Evolutionary conservation across 2,113 vertebrate species (phyloP), one percentile per base, ranked within the genome.

Genomic region (Hemicordylus capensis): DNA sequence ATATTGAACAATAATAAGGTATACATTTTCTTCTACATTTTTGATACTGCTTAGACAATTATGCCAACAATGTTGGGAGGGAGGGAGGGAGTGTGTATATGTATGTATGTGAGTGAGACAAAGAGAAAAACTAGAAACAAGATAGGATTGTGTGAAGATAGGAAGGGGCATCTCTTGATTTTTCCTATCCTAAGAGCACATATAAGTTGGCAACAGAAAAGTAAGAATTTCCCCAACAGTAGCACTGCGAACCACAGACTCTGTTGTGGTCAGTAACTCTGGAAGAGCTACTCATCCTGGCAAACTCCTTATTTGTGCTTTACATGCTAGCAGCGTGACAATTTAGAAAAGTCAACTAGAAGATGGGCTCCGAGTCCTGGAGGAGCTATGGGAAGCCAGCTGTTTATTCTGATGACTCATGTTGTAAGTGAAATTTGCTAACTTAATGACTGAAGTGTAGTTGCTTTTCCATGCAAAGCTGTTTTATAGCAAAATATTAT

Each of bases 341-440:
- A 26, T 74, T 64, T 28, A 34, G 17, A 58, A 87, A 77, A 77
- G 14, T 31, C 63, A 26, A 63, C 64, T 80, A 37, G 64, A 44
- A 61, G 15, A 42, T 31, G 46, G 37, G 6, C n/a, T 59, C 26
- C 42, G 42, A 75, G n/a, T 15, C 19, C 67, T 73, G 56, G 34
- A 42, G 20, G 66, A 87, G 56, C 64, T 63, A 26, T 42, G 44
- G 20, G 72, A 76, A 70, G 44, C 77, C 78, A 81, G 70, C 78
- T 81, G 87, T 77, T 85, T 12, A 22, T 81, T 69, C 83, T 77
- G 64, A 70, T 77, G 87, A 80, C 11, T 80, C 87, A 42, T 6
- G 3, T 37, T 48, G 22, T 56, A 44, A 79, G 37, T 63, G 26
- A 77, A 72, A 44, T 74, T 80, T 84, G 15, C 67, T 79, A 84